These are phyloP conservation scores for Dunckerocampus dactyliophorus DNA, from an alignment of 2,113 vertebrate species.

Conservation along the genomic window DNA sequence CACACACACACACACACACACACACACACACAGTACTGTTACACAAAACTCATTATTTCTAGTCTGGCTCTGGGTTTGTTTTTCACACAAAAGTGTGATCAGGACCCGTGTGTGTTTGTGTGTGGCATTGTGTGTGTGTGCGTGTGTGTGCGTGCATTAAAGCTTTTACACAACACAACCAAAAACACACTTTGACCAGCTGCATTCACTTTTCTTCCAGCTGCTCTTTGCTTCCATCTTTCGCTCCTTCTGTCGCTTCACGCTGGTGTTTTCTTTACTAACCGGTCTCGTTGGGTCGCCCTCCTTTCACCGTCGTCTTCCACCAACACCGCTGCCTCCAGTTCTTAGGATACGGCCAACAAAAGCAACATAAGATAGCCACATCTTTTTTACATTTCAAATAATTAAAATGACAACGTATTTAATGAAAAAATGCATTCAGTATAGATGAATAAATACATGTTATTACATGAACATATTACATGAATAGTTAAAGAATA, in stretches of 20 bases:
- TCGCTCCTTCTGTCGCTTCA: slow-evolving; percentile 6
- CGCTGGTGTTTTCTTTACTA: not conserved
- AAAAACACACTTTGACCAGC: slow-evolving; percentile 38
- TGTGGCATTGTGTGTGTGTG: slow-evolving; percentile 25
- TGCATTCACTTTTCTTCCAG: slow-evolving; percentile 41
- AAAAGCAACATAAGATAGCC: not conserved
- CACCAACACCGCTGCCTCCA: not conserved
- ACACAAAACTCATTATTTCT: slow-evolving; percentile 28
- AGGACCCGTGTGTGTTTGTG: slow-evolving; percentile 24
- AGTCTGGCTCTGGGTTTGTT: slow-evolving; percentile 32
- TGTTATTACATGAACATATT: no score
- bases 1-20: not conserved
- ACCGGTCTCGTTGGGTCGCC: not conserved
- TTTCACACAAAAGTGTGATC: slow-evolving; percentile 30
- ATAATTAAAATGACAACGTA: no score
- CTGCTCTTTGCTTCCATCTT: slow-evolving; percentile 26
- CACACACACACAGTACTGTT: not conserved
- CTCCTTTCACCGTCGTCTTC: not conserved
- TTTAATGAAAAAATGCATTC: no score
- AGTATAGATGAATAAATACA: no score
- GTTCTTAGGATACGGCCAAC: not conserved
- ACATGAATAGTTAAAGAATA: no score
- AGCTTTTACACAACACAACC: slow-evolving; percentile 34
- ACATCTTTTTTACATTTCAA: not conserved
- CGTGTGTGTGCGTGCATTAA: slow-evolving; percentile 16